phyloP scores from a whole-genome alignment of 30 jellyfish, hydroid and myxozoan genomes.

The Aurelia coerulea region DNA sequence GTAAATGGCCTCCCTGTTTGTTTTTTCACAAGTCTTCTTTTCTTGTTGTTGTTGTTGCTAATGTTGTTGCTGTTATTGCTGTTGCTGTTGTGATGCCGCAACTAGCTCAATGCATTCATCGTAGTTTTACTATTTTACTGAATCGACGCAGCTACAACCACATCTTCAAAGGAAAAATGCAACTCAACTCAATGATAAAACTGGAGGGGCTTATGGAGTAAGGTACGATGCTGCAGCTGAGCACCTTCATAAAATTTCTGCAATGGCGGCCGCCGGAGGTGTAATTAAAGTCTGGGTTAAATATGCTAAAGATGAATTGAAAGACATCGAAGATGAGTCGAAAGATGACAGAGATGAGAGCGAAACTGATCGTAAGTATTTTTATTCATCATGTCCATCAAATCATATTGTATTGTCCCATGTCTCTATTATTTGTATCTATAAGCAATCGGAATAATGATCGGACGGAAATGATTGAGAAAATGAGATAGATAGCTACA shows the following conservation, averaged over 20 bases:
- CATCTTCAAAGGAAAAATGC: too few relatives aligned
- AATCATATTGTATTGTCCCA: background rate
- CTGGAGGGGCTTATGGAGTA: constrained; percentile 2
- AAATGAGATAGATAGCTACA: too few relatives aligned
- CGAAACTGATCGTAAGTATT: background rate
- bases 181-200: background rate
- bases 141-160: too few relatives aligned
- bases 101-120: too few relatives aligned
- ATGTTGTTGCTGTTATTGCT: too few relatives aligned
- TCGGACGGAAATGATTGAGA: too few relatives aligned
- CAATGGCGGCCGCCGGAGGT: background rate
- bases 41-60: too few relatives aligned
- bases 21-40: too few relatives aligned
- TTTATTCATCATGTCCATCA: background rate
- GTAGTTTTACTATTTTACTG: too few relatives aligned
- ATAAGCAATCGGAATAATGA: too few relatives aligned
- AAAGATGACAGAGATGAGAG: constrained; percentile 5
- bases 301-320: constrained; percentile 9
- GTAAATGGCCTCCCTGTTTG: too few relatives aligned
- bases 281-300: constrained; percentile 48
- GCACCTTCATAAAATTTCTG: background rate
- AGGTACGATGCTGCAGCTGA: constrained; percentile 12
- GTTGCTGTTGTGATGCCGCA: too few relatives aligned
- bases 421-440: background rate
- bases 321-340: background rate